phyloP scores from a whole-genome alignment of 2,797 vertebrate genomes.

The Enoplosus armatus region DNA sequence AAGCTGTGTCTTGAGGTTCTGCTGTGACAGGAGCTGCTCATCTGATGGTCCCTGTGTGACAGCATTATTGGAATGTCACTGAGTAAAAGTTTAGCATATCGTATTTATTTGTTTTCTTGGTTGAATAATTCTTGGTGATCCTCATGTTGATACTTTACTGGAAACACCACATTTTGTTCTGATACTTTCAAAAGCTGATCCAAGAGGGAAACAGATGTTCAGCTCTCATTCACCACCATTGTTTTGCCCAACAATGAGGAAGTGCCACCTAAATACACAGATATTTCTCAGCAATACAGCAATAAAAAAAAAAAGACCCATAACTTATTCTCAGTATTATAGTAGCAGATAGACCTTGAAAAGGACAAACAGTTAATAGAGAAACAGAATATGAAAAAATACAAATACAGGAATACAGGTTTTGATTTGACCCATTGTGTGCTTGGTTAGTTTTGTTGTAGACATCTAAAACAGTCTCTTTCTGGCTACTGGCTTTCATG shows the following conservation, averaged over 20 bases:
- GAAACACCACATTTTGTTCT: neutral
- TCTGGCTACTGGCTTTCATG: conserved; percentile 20
- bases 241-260: neutral
- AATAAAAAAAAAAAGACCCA: too few species aligned
- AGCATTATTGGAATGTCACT: conserved; percentile 27
- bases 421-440: too few species aligned
- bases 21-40: conserved; percentile 35
- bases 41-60: conserved; percentile 43
- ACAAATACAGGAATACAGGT: too few species aligned
- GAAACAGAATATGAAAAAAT: too few species aligned
- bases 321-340: too few species aligned
- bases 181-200: neutral
- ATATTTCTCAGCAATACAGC: neutral
- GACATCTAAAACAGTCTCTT: neutral
- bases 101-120: neutral
- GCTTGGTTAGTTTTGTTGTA: neutral
- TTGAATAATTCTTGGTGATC: neutral
- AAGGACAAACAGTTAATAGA: too few species aligned
- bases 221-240: neutral
- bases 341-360: too few species aligned
- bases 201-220: conserved; percentile 5
- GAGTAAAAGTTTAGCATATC: conserved; percentile 18
- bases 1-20: conserved; percentile 43
- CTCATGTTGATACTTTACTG: neutral
- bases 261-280: neutral